A percentile compares a stretch with the other conserved stretches of the same genome.
Evolutionary conservation across 2,113 vertebrate genomes (phyloP).

Genomic region (Poeciliopsis turrubarensis): DNA sequence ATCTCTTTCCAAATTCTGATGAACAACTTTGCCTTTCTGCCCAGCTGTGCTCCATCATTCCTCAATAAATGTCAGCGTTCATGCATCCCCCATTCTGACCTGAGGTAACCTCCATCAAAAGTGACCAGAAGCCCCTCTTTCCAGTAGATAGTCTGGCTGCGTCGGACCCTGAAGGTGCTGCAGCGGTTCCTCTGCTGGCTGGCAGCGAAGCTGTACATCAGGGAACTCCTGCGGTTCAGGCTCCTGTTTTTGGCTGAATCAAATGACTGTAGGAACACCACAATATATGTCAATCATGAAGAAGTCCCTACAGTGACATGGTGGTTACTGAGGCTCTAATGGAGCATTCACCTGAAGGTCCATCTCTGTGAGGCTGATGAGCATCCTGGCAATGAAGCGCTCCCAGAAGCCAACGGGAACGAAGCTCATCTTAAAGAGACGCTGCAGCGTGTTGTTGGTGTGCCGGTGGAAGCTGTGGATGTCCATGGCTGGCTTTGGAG

Average conservation of each 20-base stretch:
- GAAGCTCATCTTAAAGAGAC: conserved; percentile 98
- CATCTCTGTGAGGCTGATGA: conserved; percentile 96
- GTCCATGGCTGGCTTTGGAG: conserved; percentile 92
- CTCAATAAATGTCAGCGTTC: too few relatives aligned
- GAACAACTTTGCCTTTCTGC: too few relatives aligned
- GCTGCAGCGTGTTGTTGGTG: conserved; percentile 87
- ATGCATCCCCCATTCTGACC: conserved; percentile 74
- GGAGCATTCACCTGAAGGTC: conserved; percentile 89
- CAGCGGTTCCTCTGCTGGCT: conserved; percentile 88
- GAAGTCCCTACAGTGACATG: neutral
- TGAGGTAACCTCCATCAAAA: conserved; percentile 94
- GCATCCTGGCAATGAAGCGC: conserved; percentile 94
- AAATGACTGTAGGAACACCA: conserved; percentile 82
- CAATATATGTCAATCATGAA: neutral
- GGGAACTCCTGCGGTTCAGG: conserved; percentile 79
- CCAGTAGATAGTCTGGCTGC: conserved; percentile 84
- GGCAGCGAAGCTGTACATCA: conserved; percentile 92
- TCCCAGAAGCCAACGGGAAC: conserved; percentile 98
- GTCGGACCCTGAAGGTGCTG: conserved; percentile 94
- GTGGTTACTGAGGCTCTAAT: neutral
- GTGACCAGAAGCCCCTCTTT: conserved; percentile 86
- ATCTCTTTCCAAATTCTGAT: neutral
- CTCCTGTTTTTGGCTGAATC: conserved; percentile 85
- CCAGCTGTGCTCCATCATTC: too few relatives aligned
- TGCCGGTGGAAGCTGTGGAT: conserved; percentile 85